Percentiles rank a stretch among this genome's conserved stretches.
phyloP scores from a whole-genome alignment of 2,113 vertebrate genomes.

The Mohoua ochrocephala region DNA sequence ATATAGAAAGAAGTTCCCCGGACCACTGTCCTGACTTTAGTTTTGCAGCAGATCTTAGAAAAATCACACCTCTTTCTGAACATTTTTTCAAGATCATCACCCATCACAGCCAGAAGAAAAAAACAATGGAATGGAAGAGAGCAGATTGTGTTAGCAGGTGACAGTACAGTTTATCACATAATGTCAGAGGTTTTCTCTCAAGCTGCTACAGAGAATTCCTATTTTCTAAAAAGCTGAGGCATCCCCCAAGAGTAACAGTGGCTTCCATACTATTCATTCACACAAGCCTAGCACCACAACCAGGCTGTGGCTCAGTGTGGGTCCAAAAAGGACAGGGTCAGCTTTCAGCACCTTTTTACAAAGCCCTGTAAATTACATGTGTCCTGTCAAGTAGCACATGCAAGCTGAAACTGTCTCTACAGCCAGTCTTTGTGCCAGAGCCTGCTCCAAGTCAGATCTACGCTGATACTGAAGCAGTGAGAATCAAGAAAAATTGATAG shows the following conservation, averaged over 20 bases:
- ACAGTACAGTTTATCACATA: rapidly evolving
- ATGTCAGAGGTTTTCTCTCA: background rate
- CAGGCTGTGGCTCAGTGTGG: background rate
- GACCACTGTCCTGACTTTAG: background rate
- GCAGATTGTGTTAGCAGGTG: background rate
- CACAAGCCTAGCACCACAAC: background rate
- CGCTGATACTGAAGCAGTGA: background rate
- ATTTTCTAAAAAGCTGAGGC: background rate
- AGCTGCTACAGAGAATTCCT: background rate
- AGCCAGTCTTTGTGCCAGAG: background rate
- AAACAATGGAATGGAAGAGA: background rate
- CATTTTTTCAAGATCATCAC: rapidly evolving
- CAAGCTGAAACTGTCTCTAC: background rate
- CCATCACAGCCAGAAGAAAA: background rate
- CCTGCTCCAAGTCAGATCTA: background rate
- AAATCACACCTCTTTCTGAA: background rate
- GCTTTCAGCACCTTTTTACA: background rate
- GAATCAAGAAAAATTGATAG: background rate
- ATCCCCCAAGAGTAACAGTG: background rate
- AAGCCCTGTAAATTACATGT: background rate
- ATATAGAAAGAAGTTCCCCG: background rate
- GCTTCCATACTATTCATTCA: rapidly evolving
- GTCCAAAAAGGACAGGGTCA: background rate
- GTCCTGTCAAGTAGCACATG: background rate
- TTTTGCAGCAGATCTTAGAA: background rate